Evolutionary conservation across 2,888 invertebrate genomes (phyloP), one percentile per base, ranked within the genome.

Genomic region (Dryadula phaetusa): DNA sequence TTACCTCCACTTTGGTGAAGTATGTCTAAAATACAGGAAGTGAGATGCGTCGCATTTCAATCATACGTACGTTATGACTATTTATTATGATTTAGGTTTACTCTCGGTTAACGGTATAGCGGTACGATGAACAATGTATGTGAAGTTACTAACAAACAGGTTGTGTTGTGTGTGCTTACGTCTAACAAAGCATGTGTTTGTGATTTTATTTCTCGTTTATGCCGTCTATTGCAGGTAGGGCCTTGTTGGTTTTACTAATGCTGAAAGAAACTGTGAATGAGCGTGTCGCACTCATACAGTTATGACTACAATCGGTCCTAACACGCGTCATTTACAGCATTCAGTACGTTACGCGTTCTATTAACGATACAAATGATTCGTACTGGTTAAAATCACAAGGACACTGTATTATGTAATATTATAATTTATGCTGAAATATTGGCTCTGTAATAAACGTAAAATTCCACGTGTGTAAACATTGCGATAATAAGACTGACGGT

Each of bases 141-240:
- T 87, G 82, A 82, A 87, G 86, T 84, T 90, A 92, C 92, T 92
- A 92, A 92, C 91, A 86, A 86, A 82, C 86, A 83, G 92, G 92
- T 92, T 92, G 92, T 92, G 92, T 91, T 83, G 92, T 92, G 91
- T 90, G 91, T 85, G 90, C 88, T 92, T 90, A 86, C 82, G 86
- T 81, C 87, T 92, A 92, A 92, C 91, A 88, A 28, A 87, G 90
- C 89, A 90, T 91, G 92, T 86, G 92, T 92, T 91, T 92, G 88
- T 87, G 86, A 83, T 84, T 88, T 82, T 77, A 76, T 84, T 84
- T 78, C 72, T 75, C 66, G 76, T 76, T 73, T 76, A 70, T 71
- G 56, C 53, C 62, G 61, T 64, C 22, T 56, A 12, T 56, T 56
- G 25, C 56, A 25, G 40, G n/a, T 40, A 40, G 56, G 10, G 3